phyloP scores from a whole-genome alignment of 2,113 vertebrate species.

The Haemorhous mexicanus region DNA sequence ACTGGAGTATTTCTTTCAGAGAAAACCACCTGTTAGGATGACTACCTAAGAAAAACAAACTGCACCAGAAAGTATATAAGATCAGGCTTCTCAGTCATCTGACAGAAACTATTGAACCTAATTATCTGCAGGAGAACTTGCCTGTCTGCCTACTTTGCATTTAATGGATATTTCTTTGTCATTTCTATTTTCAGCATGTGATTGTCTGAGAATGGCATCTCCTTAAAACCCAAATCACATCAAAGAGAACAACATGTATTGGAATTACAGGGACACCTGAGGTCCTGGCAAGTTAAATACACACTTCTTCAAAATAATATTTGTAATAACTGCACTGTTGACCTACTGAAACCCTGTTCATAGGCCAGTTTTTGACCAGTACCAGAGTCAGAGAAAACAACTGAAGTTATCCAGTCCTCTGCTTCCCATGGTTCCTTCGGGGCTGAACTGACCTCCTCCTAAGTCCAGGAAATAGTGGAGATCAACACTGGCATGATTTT shows the following conservation, averaged over 20 bases:
- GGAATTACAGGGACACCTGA: background rate
- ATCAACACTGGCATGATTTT: background rate
- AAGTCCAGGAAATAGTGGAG: background rate
- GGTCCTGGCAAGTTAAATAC: background rate
- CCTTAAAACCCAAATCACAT: background rate
- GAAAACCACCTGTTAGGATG: background rate
- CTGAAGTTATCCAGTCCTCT: background rate
- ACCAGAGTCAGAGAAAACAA: background rate
- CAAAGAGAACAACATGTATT: background rate
- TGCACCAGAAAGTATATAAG: background rate
- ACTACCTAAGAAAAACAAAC: background rate
- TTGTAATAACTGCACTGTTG: background rate
- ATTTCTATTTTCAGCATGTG: background rate
- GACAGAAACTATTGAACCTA: background rate
- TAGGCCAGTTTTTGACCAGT: background rate
- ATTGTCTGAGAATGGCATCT: background rate
- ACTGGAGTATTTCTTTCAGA: background rate
- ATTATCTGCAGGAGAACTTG: background rate
- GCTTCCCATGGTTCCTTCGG: background rate
- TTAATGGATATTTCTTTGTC: background rate
- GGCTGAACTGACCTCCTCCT: background rate
- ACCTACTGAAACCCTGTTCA: background rate
- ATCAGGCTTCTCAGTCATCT: background rate
- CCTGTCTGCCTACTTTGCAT: background rate
- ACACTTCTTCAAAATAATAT: background rate